Base-by-base conservation (phyloP, 1,140 invertebrate species). In the Pogonomyrmex barbatus region DNA sequence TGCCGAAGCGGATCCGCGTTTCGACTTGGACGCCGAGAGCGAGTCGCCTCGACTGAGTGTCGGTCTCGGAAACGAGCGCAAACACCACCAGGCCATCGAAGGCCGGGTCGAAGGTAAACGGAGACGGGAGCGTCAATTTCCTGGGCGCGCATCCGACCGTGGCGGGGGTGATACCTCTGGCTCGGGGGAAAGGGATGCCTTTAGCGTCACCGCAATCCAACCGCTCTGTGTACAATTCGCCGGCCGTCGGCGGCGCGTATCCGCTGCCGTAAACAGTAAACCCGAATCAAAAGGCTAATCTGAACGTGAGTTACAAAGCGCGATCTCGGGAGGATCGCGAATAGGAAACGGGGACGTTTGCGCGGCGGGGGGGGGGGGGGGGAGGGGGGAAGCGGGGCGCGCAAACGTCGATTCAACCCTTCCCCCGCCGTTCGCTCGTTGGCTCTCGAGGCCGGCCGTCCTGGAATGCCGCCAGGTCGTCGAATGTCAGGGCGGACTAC, bases 401-500 rank as follows among this genome's bases (percentile, higher is more conserved):
- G n/a, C 5, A n/a, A n/a, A n/a, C 63, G 17, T 45, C 39, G 17
- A 36, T 73, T 36, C 30, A 24, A 24, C 24, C 24, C 24, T 24
- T 24, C 24, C 24, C 24, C 24, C 24, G 24, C 24, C 24, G 24
- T 39, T 17, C 12, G 50, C 30, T 52, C 4, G 70, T 75, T n/a
- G 36, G 47, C 4, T 30, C 4, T 30, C 14, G 36, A 39, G 17
- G 9, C 56, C 24, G 42, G 56, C 14, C 9, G 42, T 47, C n/a
- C 42, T 81, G 78, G 65, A 75, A 60, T 10, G 24, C 5, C 14
- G 68, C 52, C 67, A 83, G 33, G 14, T 58, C 36, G n/a, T 82
- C 52, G 63, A 81, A 81, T 39, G 47, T 70, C 78, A 73, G 62
- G 56, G 62, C 58, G 33, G 56, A 86, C 30, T 83, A 62, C 73